These are phyloP conservation scores for Nomada ruficornis DNA, from an alignment of 2,888 invertebrate species.

Conservation along the genomic window DNA sequence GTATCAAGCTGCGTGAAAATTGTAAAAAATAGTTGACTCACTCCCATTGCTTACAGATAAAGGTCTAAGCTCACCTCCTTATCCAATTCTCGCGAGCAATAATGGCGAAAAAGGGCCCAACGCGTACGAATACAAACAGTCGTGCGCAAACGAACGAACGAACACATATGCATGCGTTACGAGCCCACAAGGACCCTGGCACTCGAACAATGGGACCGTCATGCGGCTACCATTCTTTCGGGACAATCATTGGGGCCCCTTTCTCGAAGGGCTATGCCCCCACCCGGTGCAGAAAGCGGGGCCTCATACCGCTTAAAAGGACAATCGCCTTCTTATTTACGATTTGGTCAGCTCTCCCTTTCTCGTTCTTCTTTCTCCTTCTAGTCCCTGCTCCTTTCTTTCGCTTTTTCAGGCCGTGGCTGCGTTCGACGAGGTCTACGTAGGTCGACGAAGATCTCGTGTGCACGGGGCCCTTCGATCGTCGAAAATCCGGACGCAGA, in stretches of 20 bases:
- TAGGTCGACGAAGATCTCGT: slow-evolving; percentile 6
- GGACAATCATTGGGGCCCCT: slow-evolving; percentile 77
- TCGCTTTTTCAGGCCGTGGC: slow-evolving; percentile 36
- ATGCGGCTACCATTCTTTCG: slow-evolving; percentile 82
- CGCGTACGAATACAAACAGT: slow-evolving; percentile 12
- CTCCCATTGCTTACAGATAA: not conserved
- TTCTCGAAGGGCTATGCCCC: slow-evolving; percentile 55
- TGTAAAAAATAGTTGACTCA: no score
- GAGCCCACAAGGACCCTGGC: slow-evolving; percentile 67
- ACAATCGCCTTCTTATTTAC: slow-evolving; percentile 82
- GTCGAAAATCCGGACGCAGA: slow-evolving; percentile 52
- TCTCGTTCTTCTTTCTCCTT: slow-evolving; percentile 36
- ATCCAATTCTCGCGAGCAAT: slow-evolving; percentile 11
- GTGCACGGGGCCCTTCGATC: slow-evolving; percentile 24
- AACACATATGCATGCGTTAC: slow-evolving; percentile 55
- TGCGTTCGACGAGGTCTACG: not conserved
- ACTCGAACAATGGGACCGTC: slow-evolving; percentile 81
- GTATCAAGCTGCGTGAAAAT: no score
- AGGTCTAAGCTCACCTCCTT: slow-evolving; percentile 9
- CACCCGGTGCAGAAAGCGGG: slow-evolving; percentile 41
- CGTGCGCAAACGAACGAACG: slow-evolving; percentile 10
- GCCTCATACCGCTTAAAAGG: slow-evolving; percentile 79
- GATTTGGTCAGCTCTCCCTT: slow-evolving; percentile 74
- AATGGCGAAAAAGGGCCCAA: slow-evolving; percentile 8
- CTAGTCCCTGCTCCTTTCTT: slow-evolving; percentile 23